phyloP scores from a whole-genome alignment of 2,888 invertebrate genomes.

The Drosophila subquinaria region DNA sequence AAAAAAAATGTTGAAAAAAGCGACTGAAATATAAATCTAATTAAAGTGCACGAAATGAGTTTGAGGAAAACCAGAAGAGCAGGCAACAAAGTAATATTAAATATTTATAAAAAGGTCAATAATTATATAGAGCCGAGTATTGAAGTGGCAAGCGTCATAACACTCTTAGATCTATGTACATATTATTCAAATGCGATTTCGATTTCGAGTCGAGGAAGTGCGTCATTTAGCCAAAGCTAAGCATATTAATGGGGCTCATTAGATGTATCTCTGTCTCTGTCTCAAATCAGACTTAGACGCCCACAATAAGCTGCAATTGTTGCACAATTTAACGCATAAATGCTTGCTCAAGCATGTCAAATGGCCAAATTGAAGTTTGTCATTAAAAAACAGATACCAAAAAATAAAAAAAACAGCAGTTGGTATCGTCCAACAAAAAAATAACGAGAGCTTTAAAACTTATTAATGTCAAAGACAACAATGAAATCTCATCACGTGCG shows the following conservation, averaged over 20 bases:
- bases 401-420: slow-evolving; percentile 2
- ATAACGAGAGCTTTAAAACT: slow-evolving; percentile 21
- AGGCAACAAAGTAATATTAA: slow-evolving; percentile 21
- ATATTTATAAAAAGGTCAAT: slow-evolving; percentile 35
- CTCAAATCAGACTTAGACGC: slow-evolving; percentile 36
- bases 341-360: slow-evolving; percentile 47
- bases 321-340: slow-evolving; percentile 62
- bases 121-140: slow-evolving; percentile 25
- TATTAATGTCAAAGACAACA: slow-evolving; percentile 73
- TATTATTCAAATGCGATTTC: slow-evolving; percentile 20
- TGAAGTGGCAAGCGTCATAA: slow-evolving; percentile 25
- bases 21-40: slow-evolving; percentile 40
- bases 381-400: slow-evolving; percentile 7
- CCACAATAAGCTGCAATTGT: slow-evolving; percentile 58
- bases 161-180: slow-evolving; percentile 10
- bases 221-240: slow-evolving; percentile 46
- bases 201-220: slow-evolving; percentile 40
- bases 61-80: slow-evolving; percentile 55
- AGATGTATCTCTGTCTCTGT: slow-evolving; percentile 15
- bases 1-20: slow-evolving; percentile 33
- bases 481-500: slow-evolving; percentile 70
- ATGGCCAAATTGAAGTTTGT: slow-evolving; percentile 44
- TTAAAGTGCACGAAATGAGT: slow-evolving; percentile 57
- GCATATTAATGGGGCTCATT: slow-evolving; percentile 67
- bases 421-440: slow-evolving; percentile 4